phyloP scores from a whole-genome alignment of 2,888 invertebrate species.

The Rhyacophila evoluta region DNA sequence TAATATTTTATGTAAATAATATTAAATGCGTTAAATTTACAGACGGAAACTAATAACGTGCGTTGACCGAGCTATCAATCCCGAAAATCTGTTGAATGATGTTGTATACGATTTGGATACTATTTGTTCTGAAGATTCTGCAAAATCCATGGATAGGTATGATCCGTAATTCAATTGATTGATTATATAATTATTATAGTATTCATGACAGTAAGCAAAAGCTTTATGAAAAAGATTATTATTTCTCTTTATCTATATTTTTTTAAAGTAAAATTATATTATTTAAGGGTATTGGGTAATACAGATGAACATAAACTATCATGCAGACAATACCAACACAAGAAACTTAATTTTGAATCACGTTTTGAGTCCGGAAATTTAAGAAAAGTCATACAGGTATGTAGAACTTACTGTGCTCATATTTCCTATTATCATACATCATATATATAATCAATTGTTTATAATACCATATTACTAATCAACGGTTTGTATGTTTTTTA shows the following conservation, averaged over 20 bases:
- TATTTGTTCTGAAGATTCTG: conserved; percentile 57
- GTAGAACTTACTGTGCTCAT: not conserved
- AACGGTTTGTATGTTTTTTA: conserved; percentile 62
- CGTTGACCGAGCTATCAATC: conserved; percentile 76
- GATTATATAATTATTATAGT: too few species aligned
- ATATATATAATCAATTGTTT: not conserved
- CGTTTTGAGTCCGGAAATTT: conserved; percentile 90
- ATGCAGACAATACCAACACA: conserved; percentile 62
- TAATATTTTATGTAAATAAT: too few species aligned
- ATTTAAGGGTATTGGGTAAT: conserved; percentile 65
- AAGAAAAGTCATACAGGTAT: conserved; percentile 82
- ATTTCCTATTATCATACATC: too few species aligned
- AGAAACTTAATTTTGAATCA: conserved; percentile 79
- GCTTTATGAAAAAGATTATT: too few species aligned
- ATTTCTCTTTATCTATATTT: too few species aligned
- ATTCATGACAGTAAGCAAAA: too few species aligned
- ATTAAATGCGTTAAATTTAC: not conserved
- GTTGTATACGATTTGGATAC: conserved; percentile 80
- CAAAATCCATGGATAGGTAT: conserved; percentile 46
- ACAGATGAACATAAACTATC: conserved; percentile 68
- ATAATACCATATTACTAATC: conserved; percentile 15
- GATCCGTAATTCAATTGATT: too few species aligned
- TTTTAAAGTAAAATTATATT: too few species aligned
- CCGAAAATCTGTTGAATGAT: conserved; percentile 71
- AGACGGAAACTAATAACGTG: conserved; percentile 62